phyloP scores from a whole-genome alignment of 2,888 invertebrate species.

The Amiota minor region DNA sequence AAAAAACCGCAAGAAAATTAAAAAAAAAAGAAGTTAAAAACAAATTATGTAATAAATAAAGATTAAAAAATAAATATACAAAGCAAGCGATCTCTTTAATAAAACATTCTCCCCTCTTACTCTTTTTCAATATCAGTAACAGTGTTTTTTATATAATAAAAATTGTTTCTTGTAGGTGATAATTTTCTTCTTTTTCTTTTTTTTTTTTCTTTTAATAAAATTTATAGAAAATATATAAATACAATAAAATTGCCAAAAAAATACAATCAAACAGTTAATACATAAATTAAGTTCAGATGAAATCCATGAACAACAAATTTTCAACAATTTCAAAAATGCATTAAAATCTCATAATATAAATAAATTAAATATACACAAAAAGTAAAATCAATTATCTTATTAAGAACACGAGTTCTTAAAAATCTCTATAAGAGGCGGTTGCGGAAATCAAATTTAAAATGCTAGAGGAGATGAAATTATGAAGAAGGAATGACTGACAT shows the following conservation, averaged over 20 bases:
- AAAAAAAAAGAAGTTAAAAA: slow-evolving; percentile 9
- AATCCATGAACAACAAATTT: slow-evolving; percentile 16
- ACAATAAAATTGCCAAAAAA: slow-evolving; percentile 38
- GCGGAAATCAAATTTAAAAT: too few species aligned
- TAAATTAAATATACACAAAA: slow-evolving; percentile 48
- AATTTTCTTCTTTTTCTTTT: slow-evolving; percentile 23
- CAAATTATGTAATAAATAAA: background rate
- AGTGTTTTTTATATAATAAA: too few species aligned
- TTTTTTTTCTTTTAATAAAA: slow-evolving; percentile 40
- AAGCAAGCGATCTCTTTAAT: too few species aligned
- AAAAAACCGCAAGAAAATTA: background rate
- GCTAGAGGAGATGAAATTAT: too few species aligned
- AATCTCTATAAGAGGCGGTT: too few species aligned
- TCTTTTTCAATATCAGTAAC: too few species aligned
- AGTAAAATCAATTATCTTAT: too few species aligned
- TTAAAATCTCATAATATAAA: slow-evolving; percentile 36
- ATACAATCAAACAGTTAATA: slow-evolving; percentile 38
- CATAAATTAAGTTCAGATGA: slow-evolving; percentile 42
- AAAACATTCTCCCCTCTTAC: too few species aligned
- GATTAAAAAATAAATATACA: too few species aligned
- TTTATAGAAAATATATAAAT: slow-evolving; percentile 44
- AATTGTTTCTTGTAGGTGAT: background rate
- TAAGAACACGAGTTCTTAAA: too few species aligned
- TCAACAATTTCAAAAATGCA: slow-evolving; percentile 29
- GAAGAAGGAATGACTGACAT: too few species aligned